A percentile compares a stretch with the other conserved stretches of the same genome.
Evolutionary conservation across 2,888 invertebrate genomes (phyloP).

Genomic region (Pyrocoelia pectoralis): DNA sequence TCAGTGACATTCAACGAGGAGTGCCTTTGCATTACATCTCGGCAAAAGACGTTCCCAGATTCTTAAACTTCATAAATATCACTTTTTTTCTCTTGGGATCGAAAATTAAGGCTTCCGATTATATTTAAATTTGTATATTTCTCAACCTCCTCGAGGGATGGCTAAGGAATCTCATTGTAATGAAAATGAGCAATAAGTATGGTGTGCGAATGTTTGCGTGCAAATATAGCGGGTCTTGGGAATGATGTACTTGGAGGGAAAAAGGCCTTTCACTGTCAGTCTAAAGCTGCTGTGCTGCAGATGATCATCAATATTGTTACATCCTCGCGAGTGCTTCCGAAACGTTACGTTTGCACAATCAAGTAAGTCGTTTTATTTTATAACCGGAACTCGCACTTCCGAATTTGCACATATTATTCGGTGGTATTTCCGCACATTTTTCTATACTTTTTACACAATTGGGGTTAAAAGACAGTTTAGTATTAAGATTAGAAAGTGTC

Average conservation of each 20-base stretch:
- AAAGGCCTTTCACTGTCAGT: slow-evolving; percentile 42
- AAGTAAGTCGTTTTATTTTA: slow-evolving; percentile 1
- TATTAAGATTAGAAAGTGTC: not conserved
- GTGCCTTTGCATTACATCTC: slow-evolving; percentile 25
- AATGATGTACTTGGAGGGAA: slow-evolving; percentile 39
- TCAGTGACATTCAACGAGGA: slow-evolving; percentile 34
- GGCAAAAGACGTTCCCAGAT: slow-evolving; percentile 12
- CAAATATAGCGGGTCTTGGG: slow-evolving; percentile 36
- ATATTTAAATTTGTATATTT: slow-evolving; percentile 14
- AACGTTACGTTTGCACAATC: not conserved
- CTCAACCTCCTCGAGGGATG: slow-evolving; percentile 8
- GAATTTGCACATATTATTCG: not conserved
- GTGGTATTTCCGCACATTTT: not conserved
- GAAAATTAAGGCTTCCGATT: slow-evolving; percentile 13
- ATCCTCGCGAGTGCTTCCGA: slow-evolving; percentile 32
- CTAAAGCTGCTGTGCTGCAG: slow-evolving; percentile 33
- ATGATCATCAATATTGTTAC: slow-evolving; percentile 32
- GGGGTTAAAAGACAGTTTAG: not conserved
- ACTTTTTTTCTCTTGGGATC: slow-evolving; percentile 21
- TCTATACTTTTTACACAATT: not conserved
- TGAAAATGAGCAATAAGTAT: slow-evolving; percentile 35
- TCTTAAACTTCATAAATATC: slow-evolving; percentile 23
- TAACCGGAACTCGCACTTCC: not conserved
- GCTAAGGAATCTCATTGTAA: slow-evolving; percentile 25
- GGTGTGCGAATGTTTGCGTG: slow-evolving; percentile 35